phyloP scores from a whole-genome alignment of 2,797 vertebrate genomes.

The Fistularia commersonii region DNA sequence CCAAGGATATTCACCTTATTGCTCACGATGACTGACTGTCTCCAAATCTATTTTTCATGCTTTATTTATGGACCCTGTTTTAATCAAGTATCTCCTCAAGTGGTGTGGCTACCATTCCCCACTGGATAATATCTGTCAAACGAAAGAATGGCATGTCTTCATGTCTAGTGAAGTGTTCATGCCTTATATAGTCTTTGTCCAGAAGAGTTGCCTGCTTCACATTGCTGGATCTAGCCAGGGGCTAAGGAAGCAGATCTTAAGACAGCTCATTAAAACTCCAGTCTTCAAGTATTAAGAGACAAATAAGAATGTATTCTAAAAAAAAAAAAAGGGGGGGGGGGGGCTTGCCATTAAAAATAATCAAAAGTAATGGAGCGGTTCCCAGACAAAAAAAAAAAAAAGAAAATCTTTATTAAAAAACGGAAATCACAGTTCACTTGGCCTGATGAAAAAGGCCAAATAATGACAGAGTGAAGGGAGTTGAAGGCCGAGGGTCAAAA shows the following conservation, averaged over 20 bases:
- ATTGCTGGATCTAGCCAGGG: slow-evolving; percentile 58
- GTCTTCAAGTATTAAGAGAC: slow-evolving; percentile 59
- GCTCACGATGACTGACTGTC: slow-evolving; percentile 18
- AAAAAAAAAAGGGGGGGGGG: slow-evolving; percentile 22
- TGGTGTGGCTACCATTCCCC: slow-evolving; percentile 43
- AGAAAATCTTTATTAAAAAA: slow-evolving; percentile 37
- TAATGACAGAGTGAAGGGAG: slow-evolving; percentile 13
- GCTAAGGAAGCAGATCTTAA: slow-evolving; percentile 65
- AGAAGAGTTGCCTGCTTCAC: slow-evolving; percentile 58
- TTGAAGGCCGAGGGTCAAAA: neutral
- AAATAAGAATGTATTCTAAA: slow-evolving; percentile 50
- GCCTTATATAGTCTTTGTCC: slow-evolving; percentile 74
- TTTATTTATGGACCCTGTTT: slow-evolving; percentile 47
- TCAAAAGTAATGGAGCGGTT: slow-evolving; percentile 47
- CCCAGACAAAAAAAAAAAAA: no score
- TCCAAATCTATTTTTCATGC: no score
- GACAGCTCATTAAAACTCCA: slow-evolving; percentile 68
- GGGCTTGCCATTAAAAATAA: slow-evolving; percentile 52
- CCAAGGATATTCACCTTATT: no score
- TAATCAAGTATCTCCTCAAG: slow-evolving; percentile 55
- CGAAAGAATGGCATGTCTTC: slow-evolving; percentile 74
- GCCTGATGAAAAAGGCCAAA: slow-evolving; percentile 9
- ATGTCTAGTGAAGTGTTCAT: slow-evolving; percentile 67
- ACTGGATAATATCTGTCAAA: slow-evolving; percentile 69
- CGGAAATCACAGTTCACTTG: slow-evolving; percentile 19